These are phyloP conservation scores for Epiblema foenella DNA, from an alignment of 2,888 invertebrate genomes.

Conservation along the genomic window DNA sequence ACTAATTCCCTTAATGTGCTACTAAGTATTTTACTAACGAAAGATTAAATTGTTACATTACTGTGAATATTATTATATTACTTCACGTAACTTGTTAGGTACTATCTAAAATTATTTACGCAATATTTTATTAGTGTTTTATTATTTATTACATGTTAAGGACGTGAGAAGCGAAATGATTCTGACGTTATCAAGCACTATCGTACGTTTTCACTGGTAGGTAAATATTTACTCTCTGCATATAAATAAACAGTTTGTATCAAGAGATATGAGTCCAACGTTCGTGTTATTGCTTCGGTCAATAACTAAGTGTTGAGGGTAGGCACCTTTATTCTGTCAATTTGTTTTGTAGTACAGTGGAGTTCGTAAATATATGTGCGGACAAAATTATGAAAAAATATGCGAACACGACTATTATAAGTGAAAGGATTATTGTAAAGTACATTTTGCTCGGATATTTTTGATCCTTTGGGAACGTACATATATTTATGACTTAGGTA, in stretches of 20 bases:
- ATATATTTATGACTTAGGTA: too few relatives aligned
- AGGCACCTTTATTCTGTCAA: neutral
- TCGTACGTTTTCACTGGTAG: conserved; percentile 8
- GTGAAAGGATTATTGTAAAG: too few relatives aligned
- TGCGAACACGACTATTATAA: too few relatives aligned
- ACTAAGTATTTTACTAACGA: neutral
- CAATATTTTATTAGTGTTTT: neutral
- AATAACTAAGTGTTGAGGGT: conserved; percentile 14
- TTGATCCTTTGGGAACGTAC: too few relatives aligned
- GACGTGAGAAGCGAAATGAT: conserved; percentile 15
- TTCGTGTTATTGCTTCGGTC: conserved; percentile 21
- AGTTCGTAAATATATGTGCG: too few relatives aligned
- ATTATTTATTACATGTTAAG: neutral
- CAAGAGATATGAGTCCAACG: conserved; percentile 20
- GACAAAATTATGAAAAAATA: too few relatives aligned
- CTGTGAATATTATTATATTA: neutral
- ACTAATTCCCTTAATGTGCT: neutral
- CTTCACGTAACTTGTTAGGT: neutral
- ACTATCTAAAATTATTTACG: neutral
- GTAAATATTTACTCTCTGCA: conserved; percentile 27
- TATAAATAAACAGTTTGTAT: conserved; percentile 26
- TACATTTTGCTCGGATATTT: too few relatives aligned
- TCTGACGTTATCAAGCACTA: conserved; percentile 19
- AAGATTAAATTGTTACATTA: neutral
- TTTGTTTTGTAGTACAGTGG: neutral